Evolutionary conservation across 1,140 invertebrate genomes (phyloP), one percentile per base, ranked within the genome.

Genomic region (Scaptomyza hsui): DNA sequence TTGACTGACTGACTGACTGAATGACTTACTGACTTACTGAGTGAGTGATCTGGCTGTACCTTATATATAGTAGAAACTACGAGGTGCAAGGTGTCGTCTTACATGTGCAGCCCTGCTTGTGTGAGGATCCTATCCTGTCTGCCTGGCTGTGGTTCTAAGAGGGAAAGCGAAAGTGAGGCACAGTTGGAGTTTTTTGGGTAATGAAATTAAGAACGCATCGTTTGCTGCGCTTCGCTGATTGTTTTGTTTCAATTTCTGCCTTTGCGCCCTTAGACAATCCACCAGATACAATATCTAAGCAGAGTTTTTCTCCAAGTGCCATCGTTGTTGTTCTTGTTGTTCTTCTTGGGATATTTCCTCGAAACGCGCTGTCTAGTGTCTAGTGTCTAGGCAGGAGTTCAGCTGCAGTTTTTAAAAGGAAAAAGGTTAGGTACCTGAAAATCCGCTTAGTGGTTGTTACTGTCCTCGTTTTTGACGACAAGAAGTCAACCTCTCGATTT

Each of bases 401-500:
- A 77, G 78, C 55, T 65, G 72, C 56, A 63, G 42, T 67, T 82
- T 86, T 86, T 75, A 45, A 47, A 47, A 4, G 16, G 42, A 52
- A 29, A 29, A 19, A 10, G 37, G 42, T 37, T 41, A 39, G 57
- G 41, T 86, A 86, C 81, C 81, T 86, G 81, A 86, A 72, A 72
- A 79, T 70, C 72, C 62, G 47, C 77, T 72, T 64, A 85, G 80
- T 85, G 80, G 81, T 88, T 75, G 82, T 81, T 88, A 68, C 56
- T 69, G 82, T 85, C 81, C 85, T 65, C 61, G 42, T 61, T 74
- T 71, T 72, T 89, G 85, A 89, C 85, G 88, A 89, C 88, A 90
- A 90, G 88, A 90, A 90, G 88, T 90, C 88, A 90, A 90, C 82
- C 67, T 90, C 83, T 90, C 88, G 88, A 90, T 90, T 90, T 90